Conservation (phyloP, 2,888 invertebrate genomes). For the Acanthosoma haemorrhoidale region DNA sequence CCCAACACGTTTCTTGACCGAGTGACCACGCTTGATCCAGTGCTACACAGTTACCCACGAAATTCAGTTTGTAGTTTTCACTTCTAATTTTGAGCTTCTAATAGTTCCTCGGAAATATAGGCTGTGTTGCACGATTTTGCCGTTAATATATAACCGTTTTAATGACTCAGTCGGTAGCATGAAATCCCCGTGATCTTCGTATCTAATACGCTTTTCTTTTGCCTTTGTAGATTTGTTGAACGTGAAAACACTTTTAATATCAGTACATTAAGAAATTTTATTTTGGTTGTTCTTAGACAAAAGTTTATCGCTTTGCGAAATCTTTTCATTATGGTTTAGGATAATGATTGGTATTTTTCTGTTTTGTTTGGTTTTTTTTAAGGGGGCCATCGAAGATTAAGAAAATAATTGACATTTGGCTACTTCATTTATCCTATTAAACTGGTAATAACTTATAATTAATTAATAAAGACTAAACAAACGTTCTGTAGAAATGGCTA, state of each 20-base stretch:
- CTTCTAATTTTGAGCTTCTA: not conserved
- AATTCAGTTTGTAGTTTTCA: not conserved
- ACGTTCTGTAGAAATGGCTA: too few relatives aligned
- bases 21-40: not conserved
- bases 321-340: too few relatives aligned
- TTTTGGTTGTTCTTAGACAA: not conserved
- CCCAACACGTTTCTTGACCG: not conserved
- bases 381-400: too few relatives aligned
- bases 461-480: too few relatives aligned
- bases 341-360: too few relatives aligned
- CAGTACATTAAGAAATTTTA: not conserved
- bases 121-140: not conserved
- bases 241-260: not conserved
- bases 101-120: conserved; percentile 1
- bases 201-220: not conserved
- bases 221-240: not conserved
- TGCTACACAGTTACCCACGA: not conserved
- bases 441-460: too few relatives aligned
- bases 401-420: too few relatives aligned
- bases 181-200: not conserved
- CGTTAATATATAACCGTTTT: not conserved
- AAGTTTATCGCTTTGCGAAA: too few relatives aligned
- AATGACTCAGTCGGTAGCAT: not conserved
- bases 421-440: too few relatives aligned
- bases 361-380: too few relatives aligned